Evolutionary conservation across 2,888 invertebrate genomes (phyloP), one percentile per base, ranked within the genome.

Genomic region (Prenolepis imparis): DNA sequence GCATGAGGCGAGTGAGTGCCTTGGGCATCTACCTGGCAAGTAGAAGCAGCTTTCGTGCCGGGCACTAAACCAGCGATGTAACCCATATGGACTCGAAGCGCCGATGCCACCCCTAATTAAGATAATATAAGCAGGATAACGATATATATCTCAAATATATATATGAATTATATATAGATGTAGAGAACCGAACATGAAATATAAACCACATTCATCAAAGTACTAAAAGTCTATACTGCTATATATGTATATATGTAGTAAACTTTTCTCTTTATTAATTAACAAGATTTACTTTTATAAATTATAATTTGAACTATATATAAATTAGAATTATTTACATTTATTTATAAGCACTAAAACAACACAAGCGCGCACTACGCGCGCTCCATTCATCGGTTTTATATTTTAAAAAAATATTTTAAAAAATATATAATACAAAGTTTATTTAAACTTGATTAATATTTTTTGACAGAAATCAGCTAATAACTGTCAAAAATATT

Each of bases 1-100:
- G 93, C 92, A 88, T 94, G 93, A 82, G 92, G 89, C 32, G 90
- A 88, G 44, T 91, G 91, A 57, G 90, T 89, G 84, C 93, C 92
- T 88, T 94, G 93, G 85, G 92, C 90, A 80, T 94, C 92, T 39
- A 94, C 92, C 78, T 94, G 94, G 88, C 92, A 94, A 84, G 93
- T 94, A 18, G 94, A 94, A 6, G 93, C 92, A 63, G 94, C 94
- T 88, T 96, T 96, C 28, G 96, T 95, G 0, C 96, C 96, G 1
- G 97, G 97, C 72, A 97, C 96, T 1, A 97, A 94, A 0, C 97
- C 96, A 36, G 97, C 96, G 82, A 97, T 96, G 94, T 97, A 96
- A 0, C 97, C 97, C 92, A 97, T 97, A 90, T 97, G 97, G 91
- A 96, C 96, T 92, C 96, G 96, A n/a, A 97, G 94, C 4, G 97